Evolutionary conservation across 2,888 invertebrate species (phyloP).

Genomic region (Trachelus iudaicus): DNA sequence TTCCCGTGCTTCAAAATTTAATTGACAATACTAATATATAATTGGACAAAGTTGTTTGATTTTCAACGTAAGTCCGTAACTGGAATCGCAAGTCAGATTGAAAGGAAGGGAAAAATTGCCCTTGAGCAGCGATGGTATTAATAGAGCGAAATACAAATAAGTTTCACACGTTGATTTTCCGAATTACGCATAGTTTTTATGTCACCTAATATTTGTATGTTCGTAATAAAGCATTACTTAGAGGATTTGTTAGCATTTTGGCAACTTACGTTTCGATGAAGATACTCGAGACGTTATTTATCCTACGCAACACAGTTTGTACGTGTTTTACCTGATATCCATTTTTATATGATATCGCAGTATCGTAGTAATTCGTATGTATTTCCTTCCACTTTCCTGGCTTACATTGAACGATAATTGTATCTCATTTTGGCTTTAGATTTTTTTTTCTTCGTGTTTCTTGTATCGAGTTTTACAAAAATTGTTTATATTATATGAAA

Average conservation of each 20-base stretch:
- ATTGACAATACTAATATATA: slow-evolving; percentile 58
- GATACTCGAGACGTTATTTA: slow-evolving; percentile 43
- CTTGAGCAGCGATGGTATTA: slow-evolving; percentile 9
- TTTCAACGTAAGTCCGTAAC: slow-evolving; percentile 44
- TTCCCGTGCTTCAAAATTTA: slow-evolving; percentile 48
- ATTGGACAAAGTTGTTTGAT: slow-evolving; percentile 46
- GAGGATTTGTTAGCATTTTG: slow-evolving; percentile 53
- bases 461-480: slow-evolving; percentile 50
- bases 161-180: background rate
- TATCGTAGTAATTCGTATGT: slow-evolving; percentile 53
- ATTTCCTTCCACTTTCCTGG: slow-evolving; percentile 44
- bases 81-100: slow-evolving; percentile 40
- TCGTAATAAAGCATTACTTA: slow-evolving; percentile 9
- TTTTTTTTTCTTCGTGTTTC: background rate
- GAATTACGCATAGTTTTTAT: background rate
- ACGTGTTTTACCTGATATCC: slow-evolving; percentile 35
- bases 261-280: slow-evolving; percentile 58
- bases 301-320: slow-evolving; percentile 39
- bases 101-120: slow-evolving; percentile 28
- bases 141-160: background rate
- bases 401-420: slow-evolving; percentile 56
- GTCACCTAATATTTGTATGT: background rate
- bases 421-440: slow-evolving; percentile 38
- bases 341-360: slow-evolving; percentile 29
- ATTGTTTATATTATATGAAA: slow-evolving; percentile 60